These are phyloP conservation scores for Echinometra lucunter DNA, from an alignment of 53 echinoderm and acorn worm species.

Conservation along the genomic window DNA sequence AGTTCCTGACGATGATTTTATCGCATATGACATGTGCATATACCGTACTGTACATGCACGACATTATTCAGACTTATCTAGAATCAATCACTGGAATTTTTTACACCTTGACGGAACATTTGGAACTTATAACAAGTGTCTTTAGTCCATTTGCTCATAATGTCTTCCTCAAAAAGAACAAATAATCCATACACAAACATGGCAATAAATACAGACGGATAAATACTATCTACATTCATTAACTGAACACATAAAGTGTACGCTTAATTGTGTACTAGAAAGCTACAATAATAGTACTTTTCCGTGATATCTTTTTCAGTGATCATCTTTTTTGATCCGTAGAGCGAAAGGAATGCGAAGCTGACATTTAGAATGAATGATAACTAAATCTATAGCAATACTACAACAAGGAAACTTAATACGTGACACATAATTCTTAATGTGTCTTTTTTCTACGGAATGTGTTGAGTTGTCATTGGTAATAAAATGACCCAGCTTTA, in stretches of 20 bases:
- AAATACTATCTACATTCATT: conserved; percentile 41
- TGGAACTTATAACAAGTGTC: neutral
- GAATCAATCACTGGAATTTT: neutral
- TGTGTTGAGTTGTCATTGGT: neutral
- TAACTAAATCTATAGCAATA: neutral
- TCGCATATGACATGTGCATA: too few relatives aligned
- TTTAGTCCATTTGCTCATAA: neutral
- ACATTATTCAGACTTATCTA: neutral
- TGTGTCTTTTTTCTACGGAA: neutral
- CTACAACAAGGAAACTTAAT: neutral
- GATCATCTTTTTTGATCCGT: neutral
- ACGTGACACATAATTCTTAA: neutral
- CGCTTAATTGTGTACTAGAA: neutral
- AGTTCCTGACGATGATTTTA: too few relatives aligned
- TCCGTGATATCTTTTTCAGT: neutral
- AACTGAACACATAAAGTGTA: neutral
- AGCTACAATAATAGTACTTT: conserved; percentile 41
- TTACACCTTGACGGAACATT: neutral
- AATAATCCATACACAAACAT: neutral
- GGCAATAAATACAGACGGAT: conserved; percentile 47
- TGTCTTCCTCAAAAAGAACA: neutral
- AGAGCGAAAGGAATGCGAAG: conserved; percentile 20
- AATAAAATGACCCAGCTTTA: neutral
- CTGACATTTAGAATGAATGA: neutral
- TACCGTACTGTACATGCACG: neutral